Base-by-base conservation (phyloP, 2,888 invertebrate genomes). In the Drosophila mettleri region DNA sequence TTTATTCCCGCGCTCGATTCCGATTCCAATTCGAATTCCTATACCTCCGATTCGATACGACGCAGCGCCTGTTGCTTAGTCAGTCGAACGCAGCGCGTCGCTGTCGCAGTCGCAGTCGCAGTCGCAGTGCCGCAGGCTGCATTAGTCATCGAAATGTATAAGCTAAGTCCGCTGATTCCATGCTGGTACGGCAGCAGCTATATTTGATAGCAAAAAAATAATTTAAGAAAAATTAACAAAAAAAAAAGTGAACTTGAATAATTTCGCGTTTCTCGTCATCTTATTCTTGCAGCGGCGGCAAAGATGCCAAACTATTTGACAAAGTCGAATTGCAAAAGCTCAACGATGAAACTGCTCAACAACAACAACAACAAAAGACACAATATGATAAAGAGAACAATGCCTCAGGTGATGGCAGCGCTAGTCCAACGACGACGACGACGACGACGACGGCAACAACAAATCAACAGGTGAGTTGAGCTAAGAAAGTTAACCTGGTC, bases 301-400 rank as follows among this genome's bases (percentile, higher is more conserved):
- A 88, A 72, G 89, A 85, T 74, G 86, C 88, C 55, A 84, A 77
- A 63, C 65, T 88, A 16, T 83, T 83, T 66, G 87, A 86, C 5
- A 86, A 74, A 62, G 48, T 53, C 18, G 89, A 88, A 70, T 16
- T 84, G 74, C 83, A 60, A 34, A 86, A 88, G 66, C 81, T 88
- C 27, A 86, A 67, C 38, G 78, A 69, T 16, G 59, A 64, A 31
- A 43, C 70, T 33, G 31, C 27, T n/a, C 71, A 53, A 20, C 69
- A 55, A 10, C 69, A 57, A 20, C 59, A 66, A 41, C 52, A 67
- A 14, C 73, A 55, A 53, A 46, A 60, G 53, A 27, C 41, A 18
- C 20, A 66, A 2, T 12, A 65, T 36, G 78, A 74, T 63, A 78
- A 74, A 54, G 74, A 77, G 52, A 67, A 61, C 20, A 63, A 53